These are phyloP conservation scores for Gallinago jamesoni DNA, from an alignment of 2,113 vertebrate species.

Conservation along the genomic window DNA sequence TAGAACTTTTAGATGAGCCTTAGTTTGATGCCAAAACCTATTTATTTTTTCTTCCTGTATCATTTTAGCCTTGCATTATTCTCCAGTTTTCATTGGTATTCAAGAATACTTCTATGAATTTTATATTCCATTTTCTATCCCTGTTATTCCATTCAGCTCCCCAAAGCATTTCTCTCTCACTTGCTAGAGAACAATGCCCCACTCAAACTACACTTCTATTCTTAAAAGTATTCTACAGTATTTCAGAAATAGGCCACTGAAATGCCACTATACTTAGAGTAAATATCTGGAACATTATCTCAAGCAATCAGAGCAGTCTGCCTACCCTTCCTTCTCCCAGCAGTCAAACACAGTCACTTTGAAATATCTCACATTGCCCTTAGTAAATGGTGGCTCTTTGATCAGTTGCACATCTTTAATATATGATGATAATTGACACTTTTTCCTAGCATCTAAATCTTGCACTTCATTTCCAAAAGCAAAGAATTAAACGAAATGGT, in stretches of 20 bases:
- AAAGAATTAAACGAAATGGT: neutral
- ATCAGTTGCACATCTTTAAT: slow-evolving; percentile 6
- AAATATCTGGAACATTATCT: slow-evolving; percentile 50
- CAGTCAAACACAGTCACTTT: slow-evolving; percentile 13
- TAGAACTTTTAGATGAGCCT: slow-evolving; percentile 20
- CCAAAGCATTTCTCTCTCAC: slow-evolving; percentile 22
- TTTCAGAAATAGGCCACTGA: slow-evolving; percentile 53
- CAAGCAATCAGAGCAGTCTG: slow-evolving; percentile 47
- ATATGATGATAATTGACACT: neutral
- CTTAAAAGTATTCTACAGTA: slow-evolving; percentile 43
- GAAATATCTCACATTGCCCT: neutral
- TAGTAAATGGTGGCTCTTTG: neutral
- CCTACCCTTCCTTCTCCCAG: slow-evolving; percentile 24
- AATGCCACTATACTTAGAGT: slow-evolving; percentile 34
- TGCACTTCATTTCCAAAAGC: neutral
- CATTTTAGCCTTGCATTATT: slow-evolving; percentile 30
- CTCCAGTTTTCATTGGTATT: slow-evolving; percentile 39
- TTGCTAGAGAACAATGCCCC: slow-evolving; percentile 50
- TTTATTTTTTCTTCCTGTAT: slow-evolving; percentile 17
- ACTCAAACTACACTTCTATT: slow-evolving; percentile 50
- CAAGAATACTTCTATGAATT: slow-evolving; percentile 40
- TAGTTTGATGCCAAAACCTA: slow-evolving; percentile 23
- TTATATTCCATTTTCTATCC: slow-evolving; percentile 40
- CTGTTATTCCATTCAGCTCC: slow-evolving; percentile 40
- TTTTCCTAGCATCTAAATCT: neutral